phyloP scores from a whole-genome alignment of 1,140 invertebrate genomes.

The Melipona quadrifasciata region DNA sequence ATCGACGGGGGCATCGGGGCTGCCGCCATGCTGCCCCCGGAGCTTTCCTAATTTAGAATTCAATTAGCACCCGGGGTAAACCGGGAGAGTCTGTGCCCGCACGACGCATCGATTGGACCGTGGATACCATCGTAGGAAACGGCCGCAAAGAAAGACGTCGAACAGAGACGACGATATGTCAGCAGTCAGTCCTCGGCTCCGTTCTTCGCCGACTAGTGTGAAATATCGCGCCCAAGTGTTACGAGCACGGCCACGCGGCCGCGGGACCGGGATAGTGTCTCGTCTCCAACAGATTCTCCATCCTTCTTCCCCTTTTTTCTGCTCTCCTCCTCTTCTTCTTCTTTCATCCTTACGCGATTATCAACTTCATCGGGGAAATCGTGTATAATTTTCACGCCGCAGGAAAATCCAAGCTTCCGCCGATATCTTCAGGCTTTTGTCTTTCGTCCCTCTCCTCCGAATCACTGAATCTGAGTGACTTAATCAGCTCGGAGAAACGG shows the following conservation, averaged over 20 bases:
- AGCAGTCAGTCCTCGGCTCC: constrained; percentile 54
- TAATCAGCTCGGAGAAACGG: no score
- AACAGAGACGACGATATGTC: constrained; percentile 64
- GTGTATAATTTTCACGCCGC: no score
- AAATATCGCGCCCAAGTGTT: constrained; percentile 83
- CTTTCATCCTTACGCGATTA: neutral
- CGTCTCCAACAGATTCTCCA: constrained; percentile 35
- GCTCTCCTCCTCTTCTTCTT: neutral
- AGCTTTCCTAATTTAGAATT: constrained; percentile 66
- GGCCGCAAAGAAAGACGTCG: constrained; percentile 44
- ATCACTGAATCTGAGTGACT: no score
- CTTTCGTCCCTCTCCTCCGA: no score
- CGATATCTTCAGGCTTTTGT: no score
- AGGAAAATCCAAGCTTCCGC: no score
- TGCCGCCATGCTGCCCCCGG: constrained; percentile 63
- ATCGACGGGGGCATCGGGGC: neutral
- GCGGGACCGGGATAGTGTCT: constrained; percentile 22
- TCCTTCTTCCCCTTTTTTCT: constrained; percentile 10
- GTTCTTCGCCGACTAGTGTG: constrained; percentile 78
- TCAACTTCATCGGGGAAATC: neutral
- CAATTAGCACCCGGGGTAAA: constrained; percentile 66
- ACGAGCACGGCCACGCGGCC: constrained; percentile 70
- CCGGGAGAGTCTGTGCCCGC: constrained; percentile 49
- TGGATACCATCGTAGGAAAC: constrained; percentile 33
- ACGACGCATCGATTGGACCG: constrained; percentile 40